Conservation (phyloP, 1,140 invertebrate genomes). For the Hyphantria cunea region DNA sequence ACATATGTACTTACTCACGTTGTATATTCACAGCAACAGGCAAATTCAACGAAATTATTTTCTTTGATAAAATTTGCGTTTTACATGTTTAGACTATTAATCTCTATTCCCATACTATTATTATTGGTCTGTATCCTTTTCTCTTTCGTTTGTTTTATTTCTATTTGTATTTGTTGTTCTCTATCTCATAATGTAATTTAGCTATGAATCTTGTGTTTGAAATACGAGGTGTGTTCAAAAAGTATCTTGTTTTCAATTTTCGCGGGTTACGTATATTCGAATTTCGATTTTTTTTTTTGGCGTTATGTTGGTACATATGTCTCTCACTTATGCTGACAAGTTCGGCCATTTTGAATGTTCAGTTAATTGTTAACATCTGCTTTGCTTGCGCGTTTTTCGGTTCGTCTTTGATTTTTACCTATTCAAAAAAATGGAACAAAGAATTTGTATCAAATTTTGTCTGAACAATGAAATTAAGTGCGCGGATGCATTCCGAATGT, state of each 20-base stretch:
- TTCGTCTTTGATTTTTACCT: not conserved
- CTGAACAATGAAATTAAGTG: not conserved
- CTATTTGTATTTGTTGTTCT: no score
- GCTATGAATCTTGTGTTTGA: no score
- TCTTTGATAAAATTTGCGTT: no score
- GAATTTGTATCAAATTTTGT: not conserved
- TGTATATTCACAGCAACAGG: not conserved
- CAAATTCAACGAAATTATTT: no score
- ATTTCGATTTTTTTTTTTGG: not conserved
- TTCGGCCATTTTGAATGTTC: constrained; percentile 1
- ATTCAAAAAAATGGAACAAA: not conserved
- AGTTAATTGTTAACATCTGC: not conserved
- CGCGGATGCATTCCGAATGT: constrained; percentile 1
- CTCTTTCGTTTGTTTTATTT: no score
- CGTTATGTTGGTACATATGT: not conserved
- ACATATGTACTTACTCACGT: constrained; percentile 14
- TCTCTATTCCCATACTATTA: no score
- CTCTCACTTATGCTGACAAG: constrained; percentile 1
- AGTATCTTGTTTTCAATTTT: not conserved
- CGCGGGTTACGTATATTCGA: not conserved
- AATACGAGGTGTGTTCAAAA: constrained; percentile 1
- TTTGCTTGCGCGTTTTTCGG: not conserved
- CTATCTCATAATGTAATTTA: no score
- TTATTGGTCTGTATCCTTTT: no score
- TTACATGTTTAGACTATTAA: no score